phyloP scores from a whole-genome alignment of 2,797 vertebrate genomes.

The Sebastiscus albofasciatus region DNA sequence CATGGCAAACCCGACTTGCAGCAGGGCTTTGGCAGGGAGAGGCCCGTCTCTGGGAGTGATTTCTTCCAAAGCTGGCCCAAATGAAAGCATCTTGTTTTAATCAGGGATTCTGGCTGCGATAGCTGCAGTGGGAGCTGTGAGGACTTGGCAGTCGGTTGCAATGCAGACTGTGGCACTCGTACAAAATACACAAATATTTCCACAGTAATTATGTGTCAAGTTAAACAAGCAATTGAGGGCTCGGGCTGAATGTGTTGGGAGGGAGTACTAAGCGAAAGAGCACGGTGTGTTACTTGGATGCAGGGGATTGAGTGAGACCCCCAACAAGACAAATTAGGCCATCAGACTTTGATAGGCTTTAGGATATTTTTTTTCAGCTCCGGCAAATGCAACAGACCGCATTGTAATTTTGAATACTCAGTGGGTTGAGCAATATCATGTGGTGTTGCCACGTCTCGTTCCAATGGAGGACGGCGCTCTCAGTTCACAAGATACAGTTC shows the following conservation, averaged over 20 bases:
- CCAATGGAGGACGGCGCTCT: constrained; percentile 74
- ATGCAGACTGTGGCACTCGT: constrained; percentile 83
- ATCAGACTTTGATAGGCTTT: constrained; percentile 77
- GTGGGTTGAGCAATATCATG: constrained; percentile 75
- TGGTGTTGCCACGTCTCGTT: constrained; percentile 78
- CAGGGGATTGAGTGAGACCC: constrained; percentile 75
- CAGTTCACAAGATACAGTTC: constrained; percentile 78
- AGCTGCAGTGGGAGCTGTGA: constrained; percentile 82
- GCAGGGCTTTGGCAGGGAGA: constrained; percentile 81
- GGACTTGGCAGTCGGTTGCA: constrained; percentile 82
- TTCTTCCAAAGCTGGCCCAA: constrained; percentile 85
- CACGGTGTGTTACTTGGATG: constrained; percentile 68
- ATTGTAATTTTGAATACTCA: constrained; percentile 75
- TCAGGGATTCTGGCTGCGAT: constrained; percentile 86
- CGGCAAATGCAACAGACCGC: constrained; percentile 70
- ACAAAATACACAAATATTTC: constrained; percentile 90
- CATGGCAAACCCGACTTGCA: constrained; percentile 73
- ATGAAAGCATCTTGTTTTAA: constrained; percentile 89
- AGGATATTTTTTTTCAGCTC: constrained; percentile 64
- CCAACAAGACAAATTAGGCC: constrained; percentile 83
- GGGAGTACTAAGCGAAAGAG: constrained; percentile 64
- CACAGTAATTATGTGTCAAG: constrained; percentile 89
- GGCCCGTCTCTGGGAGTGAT: constrained; percentile 83
- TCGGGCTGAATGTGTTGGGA: constrained; percentile 78
- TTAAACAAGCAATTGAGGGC: constrained; percentile 88